Evolutionary conservation across 1,140 invertebrate species (phyloP), one percentile per base, ranked within the genome.

Genomic region (Cyclargus thomasi): DNA sequence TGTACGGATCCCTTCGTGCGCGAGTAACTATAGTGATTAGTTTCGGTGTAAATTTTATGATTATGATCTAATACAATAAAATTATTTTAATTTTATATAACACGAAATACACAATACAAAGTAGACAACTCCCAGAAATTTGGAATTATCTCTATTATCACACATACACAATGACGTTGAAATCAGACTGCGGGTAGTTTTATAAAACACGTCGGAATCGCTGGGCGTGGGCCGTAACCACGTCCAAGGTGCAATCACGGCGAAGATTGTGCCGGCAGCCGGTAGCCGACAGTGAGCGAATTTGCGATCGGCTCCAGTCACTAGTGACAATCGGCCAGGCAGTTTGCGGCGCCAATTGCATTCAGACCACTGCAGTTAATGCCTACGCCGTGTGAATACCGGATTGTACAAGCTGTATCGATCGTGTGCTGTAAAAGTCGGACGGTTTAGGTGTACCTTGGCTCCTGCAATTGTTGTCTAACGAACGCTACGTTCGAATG

Each of bases 261-360:
- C 72, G 65, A 74, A 75, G 78, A 80, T 78, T 80, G 76, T 70
- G 64, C 71, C 75, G 73, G 77, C 74, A 74, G 67, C 69, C 23
- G 29, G 29, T 8, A 29, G 66, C 70, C 75, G 73, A 78, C 74
- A 74, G 67, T 69, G 71, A 71, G 70, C 74, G 74, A 87, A 87
- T 87, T 84, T 78, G 75, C 72, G 73, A 84, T 77, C 70, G 69
- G 69, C 72, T 74, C 75, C 85, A 88, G 86, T 86, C 82, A 85
- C 80, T 81, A 78, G 83, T 81, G 80, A 84, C 83, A 85, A 85
- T 85, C 84, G 81, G 74, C 70, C 79, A 70, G 81, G 74, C 81
- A 77, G 83, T 83, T 84, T 86, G 85, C 76, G 85, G 85, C 82
- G 78, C 74, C 85, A 87, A 82, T 85, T 83, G 73, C 71, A 85